Conservation (phyloP, 2,797 vertebrate genomes). For the Hydrophis major region DNA sequence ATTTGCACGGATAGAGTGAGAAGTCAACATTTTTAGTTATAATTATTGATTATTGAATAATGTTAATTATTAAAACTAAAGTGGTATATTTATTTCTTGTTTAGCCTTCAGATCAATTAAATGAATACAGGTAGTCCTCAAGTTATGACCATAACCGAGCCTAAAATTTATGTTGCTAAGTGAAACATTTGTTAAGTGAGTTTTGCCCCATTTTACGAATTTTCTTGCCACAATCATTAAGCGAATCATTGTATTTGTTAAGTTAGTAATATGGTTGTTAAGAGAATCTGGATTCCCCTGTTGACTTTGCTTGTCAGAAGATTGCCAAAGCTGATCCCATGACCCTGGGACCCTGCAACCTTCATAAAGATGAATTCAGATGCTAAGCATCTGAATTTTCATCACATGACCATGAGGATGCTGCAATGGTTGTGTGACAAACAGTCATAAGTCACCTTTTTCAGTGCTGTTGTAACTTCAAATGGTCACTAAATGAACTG, state of each 20-base stretch:
- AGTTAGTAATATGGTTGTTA: neutral
- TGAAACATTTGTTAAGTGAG: too few relatives aligned
- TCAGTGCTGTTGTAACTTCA: too few relatives aligned
- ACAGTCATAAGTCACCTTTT: too few relatives aligned
- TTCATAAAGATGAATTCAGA: neutral
- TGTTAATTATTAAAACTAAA: neutral
- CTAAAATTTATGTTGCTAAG: too few relatives aligned
- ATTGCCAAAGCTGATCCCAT: neutral
- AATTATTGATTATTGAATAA: neutral
- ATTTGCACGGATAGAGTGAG: neutral
- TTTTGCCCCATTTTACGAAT: too few relatives aligned
- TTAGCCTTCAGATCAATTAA: neutral
- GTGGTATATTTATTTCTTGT: neutral
- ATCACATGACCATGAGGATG: neutral
- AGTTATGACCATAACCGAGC: too few relatives aligned
- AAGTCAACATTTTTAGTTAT: neutral
- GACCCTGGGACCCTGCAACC: neutral
- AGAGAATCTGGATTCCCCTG: neutral
- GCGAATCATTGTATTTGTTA: too few relatives aligned
- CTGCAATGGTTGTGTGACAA: neutral
- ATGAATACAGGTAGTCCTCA: neutral
- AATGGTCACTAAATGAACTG: too few relatives aligned
- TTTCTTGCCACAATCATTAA: too few relatives aligned
- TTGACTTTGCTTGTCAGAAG: neutral
- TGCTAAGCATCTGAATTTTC: neutral